Percentiles rank a stretch among this genome's conserved stretches.
These are phyloP conservation scores for Epistrophella euchroma DNA, from an alignment of 2,888 invertebrate species.

Conservation along the genomic window DNA sequence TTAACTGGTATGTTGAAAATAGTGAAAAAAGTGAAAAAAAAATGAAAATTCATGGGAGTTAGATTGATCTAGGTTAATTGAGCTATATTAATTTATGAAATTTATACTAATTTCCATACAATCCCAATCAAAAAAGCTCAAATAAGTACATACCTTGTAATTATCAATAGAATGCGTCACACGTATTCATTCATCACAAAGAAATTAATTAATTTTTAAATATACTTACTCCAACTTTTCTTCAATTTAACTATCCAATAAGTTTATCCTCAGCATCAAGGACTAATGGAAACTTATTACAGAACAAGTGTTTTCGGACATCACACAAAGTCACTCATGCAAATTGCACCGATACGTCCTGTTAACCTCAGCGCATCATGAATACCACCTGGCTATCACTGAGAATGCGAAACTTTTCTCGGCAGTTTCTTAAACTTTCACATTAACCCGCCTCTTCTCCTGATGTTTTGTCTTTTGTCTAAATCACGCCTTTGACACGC, in stretches of 20 bases:
- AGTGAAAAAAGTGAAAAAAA: too few species aligned
- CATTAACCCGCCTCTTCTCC: not conserved
- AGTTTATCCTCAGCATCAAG: not conserved
- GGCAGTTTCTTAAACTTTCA: constrained; percentile 23
- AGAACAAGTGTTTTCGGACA: constrained; percentile 12
- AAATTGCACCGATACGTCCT: constrained; percentile 5
- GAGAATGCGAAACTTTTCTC: constrained; percentile 41
- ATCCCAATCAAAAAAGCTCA: too few species aligned
- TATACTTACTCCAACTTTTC: not conserved
- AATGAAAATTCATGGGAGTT: too few species aligned
- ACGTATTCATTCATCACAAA: too few species aligned
- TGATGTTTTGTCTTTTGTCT: not conserved
- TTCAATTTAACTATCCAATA: not conserved
- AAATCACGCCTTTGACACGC: constrained; percentile 61
- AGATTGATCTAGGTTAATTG: too few species aligned
- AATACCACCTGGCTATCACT: constrained; percentile 42
- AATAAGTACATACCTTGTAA: too few species aligned
- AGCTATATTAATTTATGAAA: too few species aligned
- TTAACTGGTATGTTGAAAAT: too few species aligned
- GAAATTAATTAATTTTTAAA: too few species aligned
- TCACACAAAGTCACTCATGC: constrained; percentile 11
- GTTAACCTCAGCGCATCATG: constrained; percentile 28
- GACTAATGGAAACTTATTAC: not conserved
- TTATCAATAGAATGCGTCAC: too few species aligned
- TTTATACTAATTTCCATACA: too few species aligned